Evolutionary conservation across 2,888 invertebrate species (phyloP), one percentile per base, ranked within the genome.

Genomic region (Campoletis raptor): DNA sequence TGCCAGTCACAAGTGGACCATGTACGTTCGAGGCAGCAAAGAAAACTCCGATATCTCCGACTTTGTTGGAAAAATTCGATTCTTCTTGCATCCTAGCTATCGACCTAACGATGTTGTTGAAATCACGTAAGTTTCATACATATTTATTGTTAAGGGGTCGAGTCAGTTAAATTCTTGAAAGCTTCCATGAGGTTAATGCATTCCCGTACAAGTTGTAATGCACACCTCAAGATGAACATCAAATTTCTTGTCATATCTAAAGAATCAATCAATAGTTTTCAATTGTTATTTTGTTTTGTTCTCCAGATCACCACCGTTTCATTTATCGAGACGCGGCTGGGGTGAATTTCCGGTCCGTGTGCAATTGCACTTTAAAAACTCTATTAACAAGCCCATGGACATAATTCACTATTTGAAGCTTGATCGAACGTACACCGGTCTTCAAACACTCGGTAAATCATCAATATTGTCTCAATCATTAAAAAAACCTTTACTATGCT

Each of bases 1-100:
- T 36, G 96, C 97, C 0, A 98, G 97, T 9, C 98, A 98, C 94
- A 98, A 98, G 94, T 98, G 98, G 98, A 96, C 98, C 95, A 96
- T 98, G 81, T 98, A 98, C 95, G 96, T 98, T 2, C 96, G 98
- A 90, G 97, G 97, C 0, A 96, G 96, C 79, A 95, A 96, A 84
- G 96, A 96, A 40, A 94, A 95, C 86, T 96, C 96, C 37, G 95
- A 95, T 88, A 95, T 96, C 86, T 95, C 96, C 24, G 94, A 95
- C 72, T 96, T 97, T 91, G 95, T 98, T 6, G 95, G 96, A 70
- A 97, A 97, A 94, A 97, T 98, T 82, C 95, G 97, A 86, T 98
- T 98, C 91, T 96, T 97, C 88, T 95, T 98, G 80, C 98, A 98
- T 95, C 97, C 97, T 36, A 98, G 98, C 37, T 98, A 98, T 94